Evolutionary conservation across 2,888 invertebrate species (phyloP).

Genomic region (Himalopsyche tibetana): DNA sequence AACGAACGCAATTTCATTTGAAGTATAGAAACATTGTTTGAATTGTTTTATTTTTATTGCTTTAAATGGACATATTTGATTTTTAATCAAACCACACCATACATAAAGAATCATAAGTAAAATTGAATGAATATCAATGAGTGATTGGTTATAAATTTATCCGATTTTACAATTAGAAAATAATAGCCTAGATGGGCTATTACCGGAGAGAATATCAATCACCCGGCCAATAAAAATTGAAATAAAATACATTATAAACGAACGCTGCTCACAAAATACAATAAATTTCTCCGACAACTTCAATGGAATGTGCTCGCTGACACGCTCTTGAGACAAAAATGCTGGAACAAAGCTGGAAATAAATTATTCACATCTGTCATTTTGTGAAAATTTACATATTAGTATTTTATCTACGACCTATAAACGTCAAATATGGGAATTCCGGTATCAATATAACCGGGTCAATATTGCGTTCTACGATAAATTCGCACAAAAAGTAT

Average conservation of each 20-base stretch:
- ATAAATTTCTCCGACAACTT: constrained; percentile 19
- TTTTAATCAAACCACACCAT: no score
- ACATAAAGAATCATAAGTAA: no score
- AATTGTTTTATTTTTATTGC: no score
- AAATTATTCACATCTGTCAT: constrained; percentile 8
- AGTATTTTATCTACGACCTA: constrained; percentile 7
- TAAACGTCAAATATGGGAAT: neutral
- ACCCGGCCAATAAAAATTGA: neutral
- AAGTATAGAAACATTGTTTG: no score
- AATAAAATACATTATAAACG: constrained; percentile 16
- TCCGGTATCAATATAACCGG: neutral
- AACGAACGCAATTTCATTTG: no score
- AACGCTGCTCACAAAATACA: constrained; percentile 7
- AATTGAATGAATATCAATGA: no score
- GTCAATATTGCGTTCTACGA: neutral
- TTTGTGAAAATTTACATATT: constrained; percentile 12
- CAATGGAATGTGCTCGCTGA: neutral
- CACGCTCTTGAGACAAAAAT: constrained; percentile 7
- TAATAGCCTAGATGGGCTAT: no score
- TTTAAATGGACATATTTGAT: no score
- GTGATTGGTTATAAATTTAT: no score
- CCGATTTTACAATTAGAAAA: no score
- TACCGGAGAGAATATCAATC: no score
- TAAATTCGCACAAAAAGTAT: neutral
- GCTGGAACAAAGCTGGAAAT: neutral